These are phyloP conservation scores for Archegozetes longisetosus DNA, from an alignment of 1,140 invertebrate species.

Conservation along the genomic window DNA sequence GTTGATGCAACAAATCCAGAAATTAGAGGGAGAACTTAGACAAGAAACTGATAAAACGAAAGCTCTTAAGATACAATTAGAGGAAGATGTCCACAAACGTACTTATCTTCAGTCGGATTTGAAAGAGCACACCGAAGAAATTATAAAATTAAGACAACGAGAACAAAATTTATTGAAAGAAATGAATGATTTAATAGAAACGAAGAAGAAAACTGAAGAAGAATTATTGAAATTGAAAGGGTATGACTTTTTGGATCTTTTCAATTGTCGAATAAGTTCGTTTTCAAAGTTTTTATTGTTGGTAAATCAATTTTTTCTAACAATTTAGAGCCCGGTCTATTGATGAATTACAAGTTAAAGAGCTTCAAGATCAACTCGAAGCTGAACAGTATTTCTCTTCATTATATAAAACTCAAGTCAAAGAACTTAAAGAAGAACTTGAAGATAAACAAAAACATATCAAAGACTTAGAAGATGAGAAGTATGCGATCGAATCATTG, in stretches of 20 bases:
- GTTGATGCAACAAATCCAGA: conserved; percentile 71
- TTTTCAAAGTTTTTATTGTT: too few relatives aligned
- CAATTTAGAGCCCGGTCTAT: not conserved
- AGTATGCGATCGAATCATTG: conserved; percentile 24
- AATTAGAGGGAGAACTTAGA: conserved; percentile 69
- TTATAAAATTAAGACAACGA: conserved; percentile 48
- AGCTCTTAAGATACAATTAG: conserved; percentile 60
- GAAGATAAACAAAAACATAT: conserved; percentile 55
- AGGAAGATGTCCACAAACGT: conserved; percentile 71
- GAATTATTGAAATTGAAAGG: conserved; percentile 61
- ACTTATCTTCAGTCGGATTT: conserved; percentile 50
- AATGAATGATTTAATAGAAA: conserved; percentile 47
- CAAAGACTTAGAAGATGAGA: conserved; percentile 69
- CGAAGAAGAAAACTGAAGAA: conserved; percentile 54
- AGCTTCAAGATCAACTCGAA: conserved; percentile 81
- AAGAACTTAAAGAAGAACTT: conserved; percentile 68
- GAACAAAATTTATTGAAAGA: conserved; percentile 58
- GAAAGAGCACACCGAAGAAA: conserved; percentile 49
- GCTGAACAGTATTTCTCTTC: conserved; percentile 80
- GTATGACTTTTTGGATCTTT: conserved; percentile 18
- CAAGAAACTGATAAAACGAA: conserved; percentile 73
- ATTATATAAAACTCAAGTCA: conserved; percentile 79
- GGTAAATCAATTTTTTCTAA: too few relatives aligned
- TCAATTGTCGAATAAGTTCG: too few relatives aligned
- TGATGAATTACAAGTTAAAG: conserved; percentile 28